A percentile compares a stretch with the other conserved stretches of the same genome.
Conservation (phyloP, 2,113 vertebrate species). For the Gobiocypris rarus region DNA sequence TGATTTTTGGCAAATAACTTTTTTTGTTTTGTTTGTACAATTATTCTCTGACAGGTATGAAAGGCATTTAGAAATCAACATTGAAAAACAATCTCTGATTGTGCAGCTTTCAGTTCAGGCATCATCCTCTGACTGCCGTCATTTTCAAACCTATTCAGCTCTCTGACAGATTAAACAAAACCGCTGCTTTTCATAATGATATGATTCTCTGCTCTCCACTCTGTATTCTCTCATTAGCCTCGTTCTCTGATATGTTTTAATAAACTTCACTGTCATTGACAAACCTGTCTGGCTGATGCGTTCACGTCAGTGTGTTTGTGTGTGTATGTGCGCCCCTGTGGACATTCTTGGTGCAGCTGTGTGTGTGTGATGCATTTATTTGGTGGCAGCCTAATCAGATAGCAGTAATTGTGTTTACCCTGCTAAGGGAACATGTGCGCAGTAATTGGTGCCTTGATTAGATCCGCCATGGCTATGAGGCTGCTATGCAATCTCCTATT, state of each 20-base stretch:
- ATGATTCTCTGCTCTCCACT: conserved; percentile 37
- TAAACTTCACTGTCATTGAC: conserved; percentile 41
- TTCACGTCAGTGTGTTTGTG: not conserved
- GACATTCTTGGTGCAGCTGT: conserved; percentile 8
- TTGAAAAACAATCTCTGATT: not conserved
- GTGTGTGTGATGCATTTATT: conserved; percentile 45
- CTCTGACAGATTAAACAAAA: conserved; percentile 35
- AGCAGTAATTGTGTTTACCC: conserved; percentile 68
- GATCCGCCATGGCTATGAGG: conserved; percentile 45
- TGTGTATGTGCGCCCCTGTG: conserved; percentile 12
- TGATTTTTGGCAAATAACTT: not conserved
- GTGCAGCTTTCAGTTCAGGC: conserved; percentile 30
- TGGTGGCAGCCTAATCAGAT: conserved; percentile 65
- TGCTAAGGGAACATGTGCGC: conserved; percentile 60
- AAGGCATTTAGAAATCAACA: conserved; percentile 21
- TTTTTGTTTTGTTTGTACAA: not conserved
- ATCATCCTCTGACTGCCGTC: conserved; percentile 44
- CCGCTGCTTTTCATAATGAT: conserved; percentile 35
- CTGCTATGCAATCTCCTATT: conserved; percentile 52
- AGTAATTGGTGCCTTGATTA: conserved; percentile 66
- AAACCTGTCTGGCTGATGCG: not conserved
- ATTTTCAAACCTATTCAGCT: conserved; percentile 17
- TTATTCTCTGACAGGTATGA: conserved; percentile 8
- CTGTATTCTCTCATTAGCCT: conserved; percentile 25
- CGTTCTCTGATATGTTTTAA: conserved; percentile 33